Evolutionary conservation across 2,113 vertebrate genomes (phyloP).

Genomic region (Vidua chalybeata): DNA sequence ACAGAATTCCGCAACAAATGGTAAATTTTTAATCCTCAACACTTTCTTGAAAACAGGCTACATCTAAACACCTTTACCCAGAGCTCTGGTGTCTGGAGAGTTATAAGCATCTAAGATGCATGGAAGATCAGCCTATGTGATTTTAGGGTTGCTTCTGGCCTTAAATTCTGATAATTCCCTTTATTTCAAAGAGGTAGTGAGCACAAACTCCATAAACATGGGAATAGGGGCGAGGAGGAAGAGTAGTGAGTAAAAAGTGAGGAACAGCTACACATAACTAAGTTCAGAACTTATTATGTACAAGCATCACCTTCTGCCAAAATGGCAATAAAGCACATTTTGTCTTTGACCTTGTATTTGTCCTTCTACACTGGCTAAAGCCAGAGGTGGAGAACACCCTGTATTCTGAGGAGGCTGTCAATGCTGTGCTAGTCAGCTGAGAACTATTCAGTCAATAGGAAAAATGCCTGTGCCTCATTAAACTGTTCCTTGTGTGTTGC

Average conservation of each 20-base stretch:
- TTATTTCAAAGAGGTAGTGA: neutral
- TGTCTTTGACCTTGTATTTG: neutral
- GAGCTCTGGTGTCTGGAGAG: neutral
- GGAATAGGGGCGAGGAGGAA: neutral
- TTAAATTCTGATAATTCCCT: neutral
- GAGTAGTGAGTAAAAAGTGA: neutral
- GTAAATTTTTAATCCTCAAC: neutral
- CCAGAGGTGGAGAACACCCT: neutral
- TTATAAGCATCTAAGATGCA: neutral
- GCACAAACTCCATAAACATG: neutral
- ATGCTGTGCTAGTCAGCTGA: neutral
- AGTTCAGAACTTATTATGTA: neutral
- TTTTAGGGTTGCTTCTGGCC: neutral
- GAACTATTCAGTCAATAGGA: neutral
- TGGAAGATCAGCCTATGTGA: neutral
- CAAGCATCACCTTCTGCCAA: neutral
- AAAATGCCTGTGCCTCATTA: neutral
- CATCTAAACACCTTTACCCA: neutral
- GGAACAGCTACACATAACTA: neutral
- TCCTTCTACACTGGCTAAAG: neutral
- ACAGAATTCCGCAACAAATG: neutral
- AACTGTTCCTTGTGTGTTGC: neutral
- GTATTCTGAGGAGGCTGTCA: neutral
- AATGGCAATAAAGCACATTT: neutral
- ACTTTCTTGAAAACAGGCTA: neutral